These are phyloP conservation scores for Bimastos eiseni DNA, from an alignment of 2,888 invertebrate species.

Conservation along the genomic window DNA sequence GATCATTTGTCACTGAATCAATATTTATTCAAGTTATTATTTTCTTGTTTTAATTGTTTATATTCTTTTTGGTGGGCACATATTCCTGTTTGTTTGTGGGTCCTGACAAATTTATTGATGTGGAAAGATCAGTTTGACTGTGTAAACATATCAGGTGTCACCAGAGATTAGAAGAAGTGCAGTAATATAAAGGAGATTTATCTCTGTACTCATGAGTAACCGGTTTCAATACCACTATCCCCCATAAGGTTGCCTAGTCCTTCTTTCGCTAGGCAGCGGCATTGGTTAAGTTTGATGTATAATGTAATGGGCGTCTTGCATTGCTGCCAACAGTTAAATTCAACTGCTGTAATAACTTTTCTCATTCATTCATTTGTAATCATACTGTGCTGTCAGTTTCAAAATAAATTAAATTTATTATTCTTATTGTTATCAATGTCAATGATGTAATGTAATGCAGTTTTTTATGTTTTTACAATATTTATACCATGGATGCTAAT, in stretches of 20 bases:
- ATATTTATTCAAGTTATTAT: background rate
- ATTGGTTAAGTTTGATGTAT: background rate
- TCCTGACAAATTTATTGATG: background rate
- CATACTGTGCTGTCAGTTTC: background rate
- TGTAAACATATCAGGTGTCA: constrained; percentile 13
- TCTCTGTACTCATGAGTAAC: background rate
- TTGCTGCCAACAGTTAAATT: too few relatives aligned
- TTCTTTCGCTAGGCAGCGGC: too few relatives aligned
- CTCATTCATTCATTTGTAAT: background rate
- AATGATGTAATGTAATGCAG: background rate
- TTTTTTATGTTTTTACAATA: background rate
- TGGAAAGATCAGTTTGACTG: background rate
- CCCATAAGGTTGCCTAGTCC: too few relatives aligned
- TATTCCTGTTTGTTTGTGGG: background rate
- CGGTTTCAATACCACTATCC: too few relatives aligned
- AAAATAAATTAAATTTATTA: too few relatives aligned
- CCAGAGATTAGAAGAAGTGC: background rate
- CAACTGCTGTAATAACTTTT: too few relatives aligned
- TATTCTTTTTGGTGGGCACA: background rate
- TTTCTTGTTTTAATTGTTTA: background rate
- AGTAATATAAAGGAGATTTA: background rate
- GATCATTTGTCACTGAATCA: background rate
- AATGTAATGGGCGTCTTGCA: too few relatives aligned
- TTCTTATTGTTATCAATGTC: too few relatives aligned
- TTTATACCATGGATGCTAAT: background rate